Evolutionary conservation across 2,113 vertebrate species (phyloP).

Genomic region (Stercorarius parasiticus): DNA sequence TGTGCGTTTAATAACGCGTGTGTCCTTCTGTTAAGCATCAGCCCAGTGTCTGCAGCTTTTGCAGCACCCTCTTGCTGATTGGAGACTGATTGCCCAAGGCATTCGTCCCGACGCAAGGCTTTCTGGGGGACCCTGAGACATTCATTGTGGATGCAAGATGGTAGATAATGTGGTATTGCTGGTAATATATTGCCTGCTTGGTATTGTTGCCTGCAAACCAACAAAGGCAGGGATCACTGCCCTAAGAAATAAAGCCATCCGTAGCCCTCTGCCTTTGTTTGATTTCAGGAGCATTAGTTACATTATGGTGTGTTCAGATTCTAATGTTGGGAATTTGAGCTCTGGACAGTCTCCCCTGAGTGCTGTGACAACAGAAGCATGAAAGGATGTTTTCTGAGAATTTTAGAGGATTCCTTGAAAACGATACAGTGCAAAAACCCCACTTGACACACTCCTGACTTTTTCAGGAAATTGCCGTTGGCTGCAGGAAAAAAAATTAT

Average conservation of each 20-base stretch:
- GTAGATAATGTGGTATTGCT: constrained; percentile 23
- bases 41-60: neutral
- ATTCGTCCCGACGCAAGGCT: constrained; percentile 41
- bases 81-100: constrained; percentile 17
- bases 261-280: constrained; percentile 54
- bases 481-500: neutral
- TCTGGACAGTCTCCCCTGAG: constrained; percentile 36
- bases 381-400: constrained; percentile 52
- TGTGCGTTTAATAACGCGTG: neutral
- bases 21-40: neutral
- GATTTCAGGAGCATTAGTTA: constrained; percentile 48
- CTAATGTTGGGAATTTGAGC: constrained; percentile 36
- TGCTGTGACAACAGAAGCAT: constrained; percentile 48
- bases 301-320: constrained; percentile 48
- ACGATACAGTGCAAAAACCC: constrained; percentile 12
- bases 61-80: constrained; percentile 22
- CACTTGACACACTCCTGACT: constrained; percentile 19
- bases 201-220: constrained; percentile 41
- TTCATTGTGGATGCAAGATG: constrained; percentile 35
- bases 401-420: constrained; percentile 50
- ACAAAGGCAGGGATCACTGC: constrained; percentile 60
- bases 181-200: constrained; percentile 45
- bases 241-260: constrained; percentile 56
- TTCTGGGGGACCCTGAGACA: constrained; percentile 30
- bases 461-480: constrained; percentile 18